These are phyloP conservation scores for Notechis scutatus DNA, from an alignment of 2,113 vertebrate species.

Conservation along the genomic window DNA sequence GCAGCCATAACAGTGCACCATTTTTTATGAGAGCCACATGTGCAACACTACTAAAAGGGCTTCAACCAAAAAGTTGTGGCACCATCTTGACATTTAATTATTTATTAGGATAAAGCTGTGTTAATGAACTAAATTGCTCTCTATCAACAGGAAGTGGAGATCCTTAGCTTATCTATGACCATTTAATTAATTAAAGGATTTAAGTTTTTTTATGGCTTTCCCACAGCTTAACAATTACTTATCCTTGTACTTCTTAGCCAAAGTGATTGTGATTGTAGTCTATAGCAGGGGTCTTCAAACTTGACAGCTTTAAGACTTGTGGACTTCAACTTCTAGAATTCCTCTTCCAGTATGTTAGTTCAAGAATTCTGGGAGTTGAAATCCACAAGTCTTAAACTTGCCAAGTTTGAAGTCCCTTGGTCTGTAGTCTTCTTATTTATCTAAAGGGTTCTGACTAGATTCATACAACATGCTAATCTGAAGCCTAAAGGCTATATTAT, in stretches of 20 bases:
- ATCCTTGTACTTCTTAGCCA: not conserved
- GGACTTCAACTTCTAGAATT: too few species aligned
- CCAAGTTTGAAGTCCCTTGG: too few species aligned
- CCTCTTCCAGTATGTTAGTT: too few species aligned
- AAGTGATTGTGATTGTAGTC: not conserved
- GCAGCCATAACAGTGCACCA: not conserved
- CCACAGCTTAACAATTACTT: not conserved
- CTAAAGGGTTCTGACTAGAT: not conserved
- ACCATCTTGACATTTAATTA: not conserved
- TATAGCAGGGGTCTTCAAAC: too few species aligned
- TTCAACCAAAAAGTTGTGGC: not conserved
- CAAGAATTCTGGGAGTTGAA: too few species aligned
- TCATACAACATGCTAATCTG: not conserved
- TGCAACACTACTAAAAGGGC: not conserved
- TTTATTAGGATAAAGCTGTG: not conserved
- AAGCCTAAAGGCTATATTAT: not conserved
- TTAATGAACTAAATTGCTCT: not conserved
- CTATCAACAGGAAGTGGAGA: not conserved
- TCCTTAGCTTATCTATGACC: not conserved
- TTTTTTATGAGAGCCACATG: not conserved
- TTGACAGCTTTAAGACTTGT: too few species aligned
- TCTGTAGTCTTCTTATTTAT: not conserved
- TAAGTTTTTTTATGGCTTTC: not conserved
- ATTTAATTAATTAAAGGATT: not conserved
- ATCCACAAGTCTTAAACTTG: too few species aligned